phyloP scores from a whole-genome alignment of 2,888 invertebrate genomes.

The Listrodromus nycthemerus region DNA sequence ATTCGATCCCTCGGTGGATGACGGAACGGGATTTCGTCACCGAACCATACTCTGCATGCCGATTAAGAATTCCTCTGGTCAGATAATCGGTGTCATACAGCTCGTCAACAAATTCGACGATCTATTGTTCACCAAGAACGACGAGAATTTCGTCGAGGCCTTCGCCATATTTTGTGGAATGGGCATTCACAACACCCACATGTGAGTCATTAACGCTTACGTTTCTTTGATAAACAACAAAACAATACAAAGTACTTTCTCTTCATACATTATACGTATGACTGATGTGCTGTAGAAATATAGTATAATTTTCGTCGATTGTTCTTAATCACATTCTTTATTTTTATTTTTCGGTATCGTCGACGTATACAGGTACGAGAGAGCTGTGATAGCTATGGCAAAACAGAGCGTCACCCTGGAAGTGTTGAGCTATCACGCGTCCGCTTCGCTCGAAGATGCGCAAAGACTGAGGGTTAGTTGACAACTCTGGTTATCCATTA shows the following conservation, averaged over 20 bases:
- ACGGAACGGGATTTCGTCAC: conserved; percentile 93
- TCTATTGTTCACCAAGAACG: conserved; percentile 96
- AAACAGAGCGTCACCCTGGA: conserved; percentile 98
- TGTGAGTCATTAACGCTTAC: conserved; percentile 85
- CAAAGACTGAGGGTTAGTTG: conserved; percentile 92
- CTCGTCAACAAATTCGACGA: conserved; percentile 97
- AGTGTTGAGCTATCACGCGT: conserved; percentile 97
- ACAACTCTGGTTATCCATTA: conserved; percentile 3
- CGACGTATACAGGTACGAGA: conserved; percentile 90
- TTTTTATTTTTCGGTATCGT: conserved; percentile 47
- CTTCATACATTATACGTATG: not conserved
- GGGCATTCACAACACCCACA: conserved; percentile 98
- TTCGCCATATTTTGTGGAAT: conserved; percentile 99
- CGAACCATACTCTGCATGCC: conserved; percentile 97
- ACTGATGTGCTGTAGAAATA: conserved; percentile 14
- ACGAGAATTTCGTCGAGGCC: conserved; percentile 98
- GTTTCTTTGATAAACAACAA: conserved; percentile 22
- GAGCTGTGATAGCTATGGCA: conserved; percentile 97
- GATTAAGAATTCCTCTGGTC: conserved; percentile 95
- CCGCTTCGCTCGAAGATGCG: conserved; percentile 95
- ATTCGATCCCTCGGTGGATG: conserved; percentile 95
- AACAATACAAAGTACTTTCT: not conserved
- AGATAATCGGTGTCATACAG: conserved; percentile 97
- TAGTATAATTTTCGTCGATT: conserved; percentile 34
- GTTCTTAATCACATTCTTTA: conserved; percentile 16